phyloP scores from a whole-genome alignment of 2,888 invertebrate species.

The Abrostola triplasia region DNA sequence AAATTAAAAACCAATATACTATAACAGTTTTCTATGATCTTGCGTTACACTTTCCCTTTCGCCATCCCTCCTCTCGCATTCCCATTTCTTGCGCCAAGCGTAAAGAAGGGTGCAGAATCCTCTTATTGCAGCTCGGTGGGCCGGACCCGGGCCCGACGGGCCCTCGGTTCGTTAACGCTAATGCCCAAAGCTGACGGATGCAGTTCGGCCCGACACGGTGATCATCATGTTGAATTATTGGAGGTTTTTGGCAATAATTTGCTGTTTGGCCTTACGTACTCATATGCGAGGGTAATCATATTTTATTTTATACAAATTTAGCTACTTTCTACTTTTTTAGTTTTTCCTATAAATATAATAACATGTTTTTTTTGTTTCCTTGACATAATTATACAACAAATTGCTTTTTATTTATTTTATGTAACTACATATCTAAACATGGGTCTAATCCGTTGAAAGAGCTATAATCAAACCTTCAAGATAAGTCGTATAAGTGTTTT shows the following conservation, averaged over 20 bases:
- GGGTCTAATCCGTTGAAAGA: too few relatives aligned
- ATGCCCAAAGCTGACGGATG: conserved; percentile 80
- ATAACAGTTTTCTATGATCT: neutral
- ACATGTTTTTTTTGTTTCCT: too few relatives aligned
- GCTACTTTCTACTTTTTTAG: too few relatives aligned
- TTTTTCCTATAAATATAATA: too few relatives aligned
- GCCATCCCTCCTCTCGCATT: conserved; percentile 24
- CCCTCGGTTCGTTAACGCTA: conserved; percentile 82
- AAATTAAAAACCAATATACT: neutral
- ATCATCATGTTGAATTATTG: conserved; percentile 56
- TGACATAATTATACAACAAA: too few relatives aligned
- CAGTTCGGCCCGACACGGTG: conserved; percentile 75
- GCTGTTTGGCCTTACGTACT: neutral
- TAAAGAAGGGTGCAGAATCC: conserved; percentile 83
- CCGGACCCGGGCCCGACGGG: conserved; percentile 62
- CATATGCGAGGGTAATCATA: neutral
- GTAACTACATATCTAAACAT: too few relatives aligned
- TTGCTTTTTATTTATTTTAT: too few relatives aligned
- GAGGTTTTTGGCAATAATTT: conserved; percentile 28
- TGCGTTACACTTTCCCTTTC: conserved; percentile 17
- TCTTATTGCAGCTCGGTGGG: conserved; percentile 87
- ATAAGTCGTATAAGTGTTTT: too few relatives aligned
- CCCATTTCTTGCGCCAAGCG: conserved; percentile 49
- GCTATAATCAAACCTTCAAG: too few relatives aligned
- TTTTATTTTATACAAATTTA: too few relatives aligned